Evolutionary conservation across 2,888 invertebrate species (phyloP), one percentile per base, ranked within the genome.

Genomic region (Ametastegia equiseti): DNA sequence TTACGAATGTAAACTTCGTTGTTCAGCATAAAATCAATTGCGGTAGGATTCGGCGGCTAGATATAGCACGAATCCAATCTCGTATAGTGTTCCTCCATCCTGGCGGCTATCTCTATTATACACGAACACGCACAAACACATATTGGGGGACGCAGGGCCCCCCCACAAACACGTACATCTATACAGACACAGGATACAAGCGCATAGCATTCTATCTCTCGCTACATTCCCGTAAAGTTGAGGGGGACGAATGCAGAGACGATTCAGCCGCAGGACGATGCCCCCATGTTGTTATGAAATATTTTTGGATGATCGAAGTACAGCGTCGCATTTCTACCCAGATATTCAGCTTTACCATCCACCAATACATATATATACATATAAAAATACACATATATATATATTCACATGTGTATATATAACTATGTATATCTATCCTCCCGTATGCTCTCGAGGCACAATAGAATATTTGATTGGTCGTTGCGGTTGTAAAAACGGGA

Each of bases 1-100:
- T 71, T 71, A 47, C 71, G 71, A 71, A 71, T 71, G 71, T 71
- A 71, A 71, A 71, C 71, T 71, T 71, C 71, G 71, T 71, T 71
- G 71, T 45, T 71, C 71, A 42, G 71, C 45, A 71, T 71, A 71
- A 71, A 71, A 71, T 71, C 71, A 47, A 71, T 71, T 71, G 71
- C 47, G 71, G 71, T 71, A 47, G 71, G 71, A 71, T 71, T 71
- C 47, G 71, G 71, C n/a, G 27, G 71, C 27, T 71, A 47, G 71
- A 71, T 71, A 71, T 71, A 71, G 71, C 71, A 71, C 47, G 47
- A 71, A 71, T 71, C 71, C 71, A 71, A 71, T 71, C 71, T 71
- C 71, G 71, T 71, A 47, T 71, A 71, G 71, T 71, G 71, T 71
- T 71, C 71, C 71, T 71, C 71, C 71, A 47, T 71, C 45, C 71